Base-by-base conservation (phyloP, 2,888 invertebrate species). In the Campaea margaritaria region DNA sequence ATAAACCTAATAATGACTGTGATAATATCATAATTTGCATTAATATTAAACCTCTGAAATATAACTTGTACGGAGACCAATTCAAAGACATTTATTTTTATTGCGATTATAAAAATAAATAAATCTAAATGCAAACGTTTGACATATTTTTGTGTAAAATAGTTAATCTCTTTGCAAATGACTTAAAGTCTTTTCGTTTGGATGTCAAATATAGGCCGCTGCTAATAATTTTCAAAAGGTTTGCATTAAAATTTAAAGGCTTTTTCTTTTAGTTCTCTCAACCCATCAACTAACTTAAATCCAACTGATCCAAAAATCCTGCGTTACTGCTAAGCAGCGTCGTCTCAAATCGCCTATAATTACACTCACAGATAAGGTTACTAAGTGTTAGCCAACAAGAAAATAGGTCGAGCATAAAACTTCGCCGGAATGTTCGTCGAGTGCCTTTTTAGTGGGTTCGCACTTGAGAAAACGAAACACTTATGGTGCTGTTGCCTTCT, bases 351-450 rank as follows among this genome's bases (percentile, higher is more conserved):
- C 67, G 61, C 62, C 70, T 65, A 73, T 72, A 76, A 73, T 73
- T 75, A 69, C 69, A 64, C 50, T 65, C 64, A 53, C 64, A 71
- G 71, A 76, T 77, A 73, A 72, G 70, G 73, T 76, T 74, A 72
- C 77, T 71, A 67, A 74, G 76, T 73, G 72, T 74, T 69, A 64
- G 69, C 65, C 66, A 72, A 75, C 70, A 68, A 64, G 67, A 62
- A 76, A 73, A 67, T 75, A 72, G 75, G 77, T 73, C 73, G 64
- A 69, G 69, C 65, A 66, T 70, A 73, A 76, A 72, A 69, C 69
- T 70, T 70, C 58, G 54, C 51, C 47, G 59, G 68, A 67, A 64
- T 67, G 62, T 59, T 65, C 65, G 60, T 63, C 58, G 57, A 67
- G 66, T 70, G 61, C 63, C 58, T 67, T 73, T 71, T 75, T 68